Evolutionary conservation across 2,797 vertebrate species (phyloP), one percentile per base, ranked within the genome.

Genomic region (Kryptolebias ocellatus): DNA sequence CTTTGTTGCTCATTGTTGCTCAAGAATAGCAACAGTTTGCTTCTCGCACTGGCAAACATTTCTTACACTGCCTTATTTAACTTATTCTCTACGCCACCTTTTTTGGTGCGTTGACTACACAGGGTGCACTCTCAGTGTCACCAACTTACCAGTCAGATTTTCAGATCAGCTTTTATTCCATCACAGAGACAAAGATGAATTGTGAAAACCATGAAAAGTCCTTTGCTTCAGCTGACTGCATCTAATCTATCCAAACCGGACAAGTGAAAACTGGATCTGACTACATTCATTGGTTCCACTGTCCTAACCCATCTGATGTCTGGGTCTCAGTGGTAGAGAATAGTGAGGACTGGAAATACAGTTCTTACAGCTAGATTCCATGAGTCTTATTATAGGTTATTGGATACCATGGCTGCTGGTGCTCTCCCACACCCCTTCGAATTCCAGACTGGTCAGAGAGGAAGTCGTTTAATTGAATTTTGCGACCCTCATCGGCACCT

Each of bases 381-480:
- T 28, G 6, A 14, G 18, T 39, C 50, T 17, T n/a, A 58, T 53
- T 31, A 42, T 2, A 39, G 31, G 39, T 56, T 45, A 20, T n/a
- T 34, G 14, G 52, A 55, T 67, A 37, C 60, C 53, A 60, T 76
- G 70, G 74, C 66, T 16, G 2, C 18, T 2, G 27, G 16, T 2
- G 46, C 45, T 61, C n/a, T 74, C 52, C 17, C 52, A 53, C 49
- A 60, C 47, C 54, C 17, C 0, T 9, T 12, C 55, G 53, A 58
- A 64, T 57, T 81, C 65, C 73, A 64, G 20, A 3, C 57, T 31
- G 55, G 47, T 50, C 45, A 60, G 15, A 60, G 67, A 82, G 69
- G 75, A 80, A 64, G 62, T 62, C 47, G 28, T 64, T 60, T 79
- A 83, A 85, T 88, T 63, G 12, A 80, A 81, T 72, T 73, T 57